phyloP scores from a whole-genome alignment of 2,113 vertebrate genomes.

The Trinectes maculatus region DNA sequence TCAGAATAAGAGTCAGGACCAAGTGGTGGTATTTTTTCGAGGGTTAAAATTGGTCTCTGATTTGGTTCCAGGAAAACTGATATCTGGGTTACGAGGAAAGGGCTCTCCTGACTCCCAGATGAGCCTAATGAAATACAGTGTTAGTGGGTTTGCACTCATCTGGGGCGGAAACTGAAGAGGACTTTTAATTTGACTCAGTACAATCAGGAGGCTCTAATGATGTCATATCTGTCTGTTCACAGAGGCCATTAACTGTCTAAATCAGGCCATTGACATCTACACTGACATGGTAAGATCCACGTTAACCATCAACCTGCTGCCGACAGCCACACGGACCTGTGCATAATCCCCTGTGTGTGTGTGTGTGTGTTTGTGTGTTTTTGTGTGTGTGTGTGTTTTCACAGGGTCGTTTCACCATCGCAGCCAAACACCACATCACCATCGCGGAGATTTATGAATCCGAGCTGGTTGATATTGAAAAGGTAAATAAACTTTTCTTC shows the following conservation, averaged over 20 bases:
- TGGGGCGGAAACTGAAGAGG: constrained; percentile 9
- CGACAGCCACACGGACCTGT: neutral
- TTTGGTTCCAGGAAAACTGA: constrained; percentile 17
- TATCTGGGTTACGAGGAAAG: constrained; percentile 33
- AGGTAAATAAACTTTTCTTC: no score
- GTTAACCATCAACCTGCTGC: accelerated
- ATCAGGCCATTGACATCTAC: constrained; percentile 99
- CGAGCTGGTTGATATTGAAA: constrained; percentile 97
- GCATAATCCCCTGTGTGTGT: neutral
- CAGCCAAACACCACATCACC: constrained; percentile 99
- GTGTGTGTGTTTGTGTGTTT: constrained; percentile 27
- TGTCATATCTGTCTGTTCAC: constrained; percentile 72
- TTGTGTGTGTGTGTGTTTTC: constrained; percentile 22
- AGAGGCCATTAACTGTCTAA: constrained; percentile 99
- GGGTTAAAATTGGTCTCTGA: constrained; percentile 16
- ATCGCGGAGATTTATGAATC: constrained; percentile 97
- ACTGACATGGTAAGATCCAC: constrained; percentile 95
- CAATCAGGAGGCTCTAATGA: neutral
- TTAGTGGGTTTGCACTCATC: constrained; percentile 43
- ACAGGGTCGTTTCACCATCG: constrained; percentile 96
- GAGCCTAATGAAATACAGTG: constrained; percentile 28
- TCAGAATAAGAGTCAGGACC: neutral
- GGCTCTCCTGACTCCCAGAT: neutral
- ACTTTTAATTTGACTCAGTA: constrained; percentile 39
- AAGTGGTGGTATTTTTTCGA: constrained; percentile 13